Conservation (phyloP, 1,140 invertebrate genomes). For the Cotesia vestalis region DNA sequence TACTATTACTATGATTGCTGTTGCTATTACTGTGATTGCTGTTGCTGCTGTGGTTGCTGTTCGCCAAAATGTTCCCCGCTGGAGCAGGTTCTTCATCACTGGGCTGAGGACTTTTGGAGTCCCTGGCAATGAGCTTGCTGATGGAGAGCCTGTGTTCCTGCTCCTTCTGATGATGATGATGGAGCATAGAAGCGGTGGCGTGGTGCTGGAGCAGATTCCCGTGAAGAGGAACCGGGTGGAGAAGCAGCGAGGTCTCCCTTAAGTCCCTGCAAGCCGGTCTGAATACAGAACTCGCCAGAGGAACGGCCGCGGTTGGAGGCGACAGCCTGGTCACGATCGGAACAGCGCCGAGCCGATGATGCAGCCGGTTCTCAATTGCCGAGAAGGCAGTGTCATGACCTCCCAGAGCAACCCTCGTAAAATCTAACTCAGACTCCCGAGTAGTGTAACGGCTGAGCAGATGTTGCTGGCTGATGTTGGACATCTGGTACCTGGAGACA, state of each 20-base stretch:
- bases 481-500: conserved; percentile 49
- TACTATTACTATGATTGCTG: conserved; percentile 41
- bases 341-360: conserved; percentile 52
- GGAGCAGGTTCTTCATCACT: not conserved
- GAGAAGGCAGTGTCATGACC: conserved; percentile 54
- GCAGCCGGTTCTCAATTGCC: conserved; percentile 53
- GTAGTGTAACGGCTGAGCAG: conserved; percentile 49
- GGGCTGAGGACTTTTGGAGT: not conserved
- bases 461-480: conserved; percentile 42
- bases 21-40: conserved; percentile 28
- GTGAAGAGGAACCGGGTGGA: conserved; percentile 42
- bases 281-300: conserved; percentile 48
- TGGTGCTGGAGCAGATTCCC: conserved; percentile 52
- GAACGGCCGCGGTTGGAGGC: conserved; percentile 55
- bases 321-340: conserved; percentile 59
- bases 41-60: not conserved
- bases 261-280: conserved; percentile 54
- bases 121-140: conserved; percentile 12
- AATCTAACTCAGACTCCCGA: conserved; percentile 50
- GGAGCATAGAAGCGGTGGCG: conserved; percentile 45
- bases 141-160: conserved; percentile 14
- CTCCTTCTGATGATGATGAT: conserved; percentile 38
- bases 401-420: conserved; percentile 41
- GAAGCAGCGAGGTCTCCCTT: conserved; percentile 48
- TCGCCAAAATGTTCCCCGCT: not conserved